Base-by-base conservation (phyloP, 64 coral and sea anemone genomes). In the Stylophora pistillata region DNA sequence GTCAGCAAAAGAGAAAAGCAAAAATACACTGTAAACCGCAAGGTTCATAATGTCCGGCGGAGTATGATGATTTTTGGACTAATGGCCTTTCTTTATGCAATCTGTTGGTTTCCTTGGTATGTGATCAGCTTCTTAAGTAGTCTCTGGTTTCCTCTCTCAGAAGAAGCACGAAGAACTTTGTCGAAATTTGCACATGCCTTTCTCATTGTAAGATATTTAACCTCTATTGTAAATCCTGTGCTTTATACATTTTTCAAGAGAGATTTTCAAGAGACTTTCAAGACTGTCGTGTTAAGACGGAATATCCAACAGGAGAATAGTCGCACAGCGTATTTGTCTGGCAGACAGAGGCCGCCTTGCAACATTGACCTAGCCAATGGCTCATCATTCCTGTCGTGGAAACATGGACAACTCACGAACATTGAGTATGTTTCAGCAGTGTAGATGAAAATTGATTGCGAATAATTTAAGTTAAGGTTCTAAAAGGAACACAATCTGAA, bases 91-190 rank as follows among this genome's bases (percentile, higher is more conserved):
- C 41, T 90, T 10, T 81, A 81, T 82, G n/a, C 47, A 21, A 26
- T 90, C n/a, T 90, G 88, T 28, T 90, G 88, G 78, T 56, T 90
- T 60, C 88, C 88, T 29, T 90, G 88, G 88, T 90, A 81, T 32
- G 11, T 82, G 13, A 31, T 90, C 16, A 71, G 62, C 18, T 63
- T 82, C 25, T 56, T 77, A 6, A 26, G 56, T 53, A 77, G 10
- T 77, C 74, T 77, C 12, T 77, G 74, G 74, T 77, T 77, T 55
- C 53, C 74, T n/a, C 23, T 77, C 11, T 25, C 47, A 3, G n/a
- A 55, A 77, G 23, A 77, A 55, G 3, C 34, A 12, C 54, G 15
- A 11, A 55, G 6, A 56, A 47, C 27, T 77, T n/a, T 77, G 12
- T 13, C 52, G 9, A 23, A 77, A 27, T 77, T 52, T 26, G 54